Evolutionary conservation across 1,140 invertebrate species (phyloP).

Genomic region (Ylistrum balloti): DNA sequence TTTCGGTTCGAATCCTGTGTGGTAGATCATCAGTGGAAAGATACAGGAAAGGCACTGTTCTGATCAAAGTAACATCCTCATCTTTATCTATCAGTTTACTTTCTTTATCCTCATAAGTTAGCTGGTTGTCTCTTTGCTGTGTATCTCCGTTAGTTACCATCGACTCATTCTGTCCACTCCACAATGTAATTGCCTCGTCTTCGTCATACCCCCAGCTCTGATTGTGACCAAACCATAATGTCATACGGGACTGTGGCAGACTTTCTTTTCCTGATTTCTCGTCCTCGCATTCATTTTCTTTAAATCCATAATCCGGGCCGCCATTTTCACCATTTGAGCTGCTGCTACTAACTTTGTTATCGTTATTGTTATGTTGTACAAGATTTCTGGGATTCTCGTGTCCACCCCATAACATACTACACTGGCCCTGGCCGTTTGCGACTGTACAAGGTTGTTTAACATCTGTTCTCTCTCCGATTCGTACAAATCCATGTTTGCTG

Average conservation of each 20-base stretch:
- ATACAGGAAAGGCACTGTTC: not conserved
- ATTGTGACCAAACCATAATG: not conserved
- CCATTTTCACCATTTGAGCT: not conserved
- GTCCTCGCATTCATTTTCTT: not conserved
- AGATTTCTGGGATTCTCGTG: not conserved
- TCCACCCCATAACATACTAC: not conserved
- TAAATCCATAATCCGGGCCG: not conserved
- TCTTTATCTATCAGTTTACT: not conserved
- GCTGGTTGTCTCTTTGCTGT: not conserved
- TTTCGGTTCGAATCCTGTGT: constrained; percentile 8
- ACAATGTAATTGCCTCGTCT: not conserved
- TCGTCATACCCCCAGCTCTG: not conserved
- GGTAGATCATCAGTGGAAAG: not conserved
- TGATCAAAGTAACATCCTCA: not conserved
- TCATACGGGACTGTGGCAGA: not conserved
- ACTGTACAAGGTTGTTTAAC: not conserved
- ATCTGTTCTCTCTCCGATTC: not conserved
- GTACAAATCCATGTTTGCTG: not conserved
- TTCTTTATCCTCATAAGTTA: not conserved
- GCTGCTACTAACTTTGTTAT: not conserved
- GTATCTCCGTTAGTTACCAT: not conserved
- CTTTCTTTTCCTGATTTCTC: not conserved
- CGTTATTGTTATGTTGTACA: not conserved
- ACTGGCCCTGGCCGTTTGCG: not conserved
- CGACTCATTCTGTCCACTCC: not conserved